phyloP scores from a whole-genome alignment of 2,888 invertebrate genomes.

The Xylota sylvarum region DNA sequence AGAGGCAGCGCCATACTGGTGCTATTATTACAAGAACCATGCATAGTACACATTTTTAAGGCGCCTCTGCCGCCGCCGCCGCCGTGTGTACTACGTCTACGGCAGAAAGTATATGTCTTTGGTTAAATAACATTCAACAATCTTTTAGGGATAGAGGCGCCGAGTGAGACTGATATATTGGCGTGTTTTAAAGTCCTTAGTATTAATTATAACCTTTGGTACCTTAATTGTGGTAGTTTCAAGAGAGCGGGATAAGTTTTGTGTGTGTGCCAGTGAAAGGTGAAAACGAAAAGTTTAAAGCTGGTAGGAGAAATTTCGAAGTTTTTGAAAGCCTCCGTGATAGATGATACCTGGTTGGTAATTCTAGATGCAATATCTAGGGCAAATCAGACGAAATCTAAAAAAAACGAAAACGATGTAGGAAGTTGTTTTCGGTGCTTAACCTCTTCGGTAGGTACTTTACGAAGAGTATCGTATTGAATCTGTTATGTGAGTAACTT shows the following conservation, averaged over 20 bases:
- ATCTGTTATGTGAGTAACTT: no score
- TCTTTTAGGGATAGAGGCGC: constrained; percentile 36
- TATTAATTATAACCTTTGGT: constrained; percentile 66
- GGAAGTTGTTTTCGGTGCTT: background rate
- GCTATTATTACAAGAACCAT: constrained; percentile 38
- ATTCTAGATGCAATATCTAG: background rate
- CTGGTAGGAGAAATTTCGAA: constrained; percentile 9
- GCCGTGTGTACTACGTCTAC: background rate
- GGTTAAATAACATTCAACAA: constrained; percentile 70
- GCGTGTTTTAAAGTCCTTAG: constrained; percentile 66
- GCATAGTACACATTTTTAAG: constrained; percentile 34
- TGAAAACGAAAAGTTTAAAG: constrained; percentile 28
- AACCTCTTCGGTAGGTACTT: background rate
- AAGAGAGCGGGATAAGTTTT: constrained; percentile 10
- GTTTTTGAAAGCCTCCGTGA: constrained; percentile 1
- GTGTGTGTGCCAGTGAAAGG: background rate
- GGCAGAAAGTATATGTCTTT: background rate
- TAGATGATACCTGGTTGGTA: background rate
- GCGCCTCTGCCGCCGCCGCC: background rate
- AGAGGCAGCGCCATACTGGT: constrained; percentile 12
- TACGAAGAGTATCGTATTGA: no score
- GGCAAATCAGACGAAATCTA: background rate
- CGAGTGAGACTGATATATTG: constrained; percentile 66
- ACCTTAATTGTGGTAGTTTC: constrained; percentile 49
- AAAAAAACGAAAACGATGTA: background rate